phyloP scores from a whole-genome alignment of 64 coral and sea anemone species.

The Montipora cactus region DNA sequence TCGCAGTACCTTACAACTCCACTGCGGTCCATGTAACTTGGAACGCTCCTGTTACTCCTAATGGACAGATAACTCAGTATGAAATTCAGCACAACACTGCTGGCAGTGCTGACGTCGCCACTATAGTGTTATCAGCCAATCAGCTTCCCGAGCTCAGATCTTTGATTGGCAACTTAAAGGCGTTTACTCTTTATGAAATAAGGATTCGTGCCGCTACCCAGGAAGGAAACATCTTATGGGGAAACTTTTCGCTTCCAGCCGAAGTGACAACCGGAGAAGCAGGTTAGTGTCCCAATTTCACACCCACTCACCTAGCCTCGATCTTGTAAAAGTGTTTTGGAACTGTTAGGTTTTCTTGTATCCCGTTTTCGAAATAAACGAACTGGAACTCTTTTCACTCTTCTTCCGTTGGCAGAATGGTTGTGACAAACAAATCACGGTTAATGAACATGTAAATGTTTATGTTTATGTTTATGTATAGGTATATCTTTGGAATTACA shows the following conservation, averaged over 20 bases:
- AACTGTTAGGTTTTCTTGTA: no score
- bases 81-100: constrained; percentile 70
- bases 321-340: no score
- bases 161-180: constrained; percentile 55
- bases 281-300: constrained; percentile 37
- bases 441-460: no score
- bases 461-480: no score
- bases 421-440: no score
- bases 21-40: constrained; percentile 72
- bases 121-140: constrained; percentile 21
- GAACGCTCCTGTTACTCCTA: constrained; percentile 61
- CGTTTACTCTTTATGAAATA: constrained; percentile 77
- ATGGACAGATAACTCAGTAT: constrained; percentile 80
- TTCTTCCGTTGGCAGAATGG: no score
- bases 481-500: no score
- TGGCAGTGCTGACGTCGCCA: constrained; percentile 45
- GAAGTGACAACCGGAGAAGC: constrained; percentile 67
- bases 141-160: constrained; percentile 6
- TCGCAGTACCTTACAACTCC: constrained; percentile 43
- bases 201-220: constrained; percentile 76
- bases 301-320: no score
- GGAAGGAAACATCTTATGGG: constrained; percentile 54
- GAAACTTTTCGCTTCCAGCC: constrained; percentile 75
- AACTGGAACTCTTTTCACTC: no score
- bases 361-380: no score